phyloP scores from a whole-genome alignment of 2,113 vertebrate species.

The Alces alces region DNA sequence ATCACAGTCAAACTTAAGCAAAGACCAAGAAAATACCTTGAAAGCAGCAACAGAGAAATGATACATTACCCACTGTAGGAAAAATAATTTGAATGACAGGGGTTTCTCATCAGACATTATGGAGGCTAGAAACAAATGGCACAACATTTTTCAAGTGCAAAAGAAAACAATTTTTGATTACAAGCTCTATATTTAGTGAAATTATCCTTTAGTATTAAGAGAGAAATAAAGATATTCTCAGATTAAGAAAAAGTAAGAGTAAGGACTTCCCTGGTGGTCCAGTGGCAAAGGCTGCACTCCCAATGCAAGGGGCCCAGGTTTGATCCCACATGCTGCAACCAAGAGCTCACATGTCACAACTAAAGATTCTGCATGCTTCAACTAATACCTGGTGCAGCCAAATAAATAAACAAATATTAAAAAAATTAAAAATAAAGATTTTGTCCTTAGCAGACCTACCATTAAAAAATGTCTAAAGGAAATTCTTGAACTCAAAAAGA shows the following conservation, averaged over 20 bases:
- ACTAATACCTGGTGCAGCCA: not conserved
- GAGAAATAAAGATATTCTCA: slow-evolving; percentile 23
- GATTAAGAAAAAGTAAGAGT: not conserved
- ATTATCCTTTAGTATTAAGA: not conserved
- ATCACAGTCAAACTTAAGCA: not conserved
- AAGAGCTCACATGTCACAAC: not conserved
- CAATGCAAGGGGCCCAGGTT: not conserved
- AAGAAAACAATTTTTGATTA: not conserved
- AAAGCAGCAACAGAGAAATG: slow-evolving; percentile 6
- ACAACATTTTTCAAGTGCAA: slow-evolving; percentile 5
- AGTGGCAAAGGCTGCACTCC: not conserved
- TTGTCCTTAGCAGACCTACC: not conserved
- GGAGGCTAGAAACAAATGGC: not conserved
- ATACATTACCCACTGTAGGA: not conserved
- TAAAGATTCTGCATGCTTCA: not conserved
- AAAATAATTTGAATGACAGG: not conserved
- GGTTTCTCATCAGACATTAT: slow-evolving; percentile 32
- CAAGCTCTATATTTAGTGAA: not conserved
- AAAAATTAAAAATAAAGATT: not conserved
- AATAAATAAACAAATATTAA: not conserved
- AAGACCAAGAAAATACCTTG: slow-evolving; percentile 13
- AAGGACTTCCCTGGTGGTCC: not conserved
- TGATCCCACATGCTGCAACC: not conserved
- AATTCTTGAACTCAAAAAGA: slow-evolving; percentile 21
- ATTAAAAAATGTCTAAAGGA: not conserved